phyloP scores from a whole-genome alignment of 2,888 invertebrate genomes.

The Yponomeuta evonymella region DNA sequence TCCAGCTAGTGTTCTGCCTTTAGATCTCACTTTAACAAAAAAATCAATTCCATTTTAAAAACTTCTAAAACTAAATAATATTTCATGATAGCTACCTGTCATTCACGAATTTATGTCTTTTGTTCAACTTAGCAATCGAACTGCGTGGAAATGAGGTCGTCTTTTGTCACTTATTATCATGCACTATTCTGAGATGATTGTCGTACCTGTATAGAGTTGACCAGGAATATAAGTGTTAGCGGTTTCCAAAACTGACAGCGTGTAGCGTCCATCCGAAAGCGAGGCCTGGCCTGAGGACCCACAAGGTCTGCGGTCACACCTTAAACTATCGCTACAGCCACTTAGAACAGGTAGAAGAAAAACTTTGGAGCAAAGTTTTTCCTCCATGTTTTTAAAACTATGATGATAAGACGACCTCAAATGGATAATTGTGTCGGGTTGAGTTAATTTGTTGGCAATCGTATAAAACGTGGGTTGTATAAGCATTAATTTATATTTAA shows the following conservation, averaged over 20 bases:
- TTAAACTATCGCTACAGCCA: conserved; percentile 32
- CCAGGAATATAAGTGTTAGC: conserved; percentile 58
- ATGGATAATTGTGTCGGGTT: conserved; percentile 4
- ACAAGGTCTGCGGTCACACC: conserved; percentile 60
- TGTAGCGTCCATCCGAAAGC: conserved; percentile 55
- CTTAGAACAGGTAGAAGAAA: neutral
- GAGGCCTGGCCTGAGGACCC: conserved; percentile 49
- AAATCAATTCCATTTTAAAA: too few species aligned
- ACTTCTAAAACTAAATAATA: too few species aligned
- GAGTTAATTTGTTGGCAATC: neutral
- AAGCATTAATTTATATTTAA: too few species aligned
- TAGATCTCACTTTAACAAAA: too few species aligned
- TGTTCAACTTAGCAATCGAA: too few species aligned
- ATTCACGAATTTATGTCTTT: too few species aligned
- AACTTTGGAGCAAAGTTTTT: neutral
- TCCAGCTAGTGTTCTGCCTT: too few species aligned
- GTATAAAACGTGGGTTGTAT: too few species aligned
- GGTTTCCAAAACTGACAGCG: conserved; percentile 39
- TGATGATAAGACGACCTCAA: conserved; percentile 13
- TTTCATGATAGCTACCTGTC: too few species aligned
- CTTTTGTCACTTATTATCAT: too few species aligned
- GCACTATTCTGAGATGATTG: too few species aligned
- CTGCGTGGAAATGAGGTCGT: too few species aligned
- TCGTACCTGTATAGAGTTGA: conserved; percentile 54
- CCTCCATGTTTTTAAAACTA: neutral